Evolutionary conservation across 2,888 invertebrate species (phyloP).

Genomic region (Oscheius sp.): DNA sequence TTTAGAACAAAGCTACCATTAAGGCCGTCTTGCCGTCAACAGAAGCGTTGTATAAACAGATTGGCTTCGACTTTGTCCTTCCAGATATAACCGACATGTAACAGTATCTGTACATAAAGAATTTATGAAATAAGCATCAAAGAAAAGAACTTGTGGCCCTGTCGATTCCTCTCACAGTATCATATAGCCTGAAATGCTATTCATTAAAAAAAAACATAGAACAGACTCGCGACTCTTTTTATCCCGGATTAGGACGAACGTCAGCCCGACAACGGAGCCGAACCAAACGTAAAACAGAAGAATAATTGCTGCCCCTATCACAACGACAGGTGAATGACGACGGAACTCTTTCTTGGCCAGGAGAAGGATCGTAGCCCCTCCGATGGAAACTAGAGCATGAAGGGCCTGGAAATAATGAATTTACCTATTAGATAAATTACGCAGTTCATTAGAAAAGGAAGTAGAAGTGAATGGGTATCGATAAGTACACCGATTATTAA

Average conservation of each 20-base stretch:
- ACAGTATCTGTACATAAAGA: too few relatives aligned
- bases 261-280: conserved; percentile 13
- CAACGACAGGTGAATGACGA: conserved; percentile 5
- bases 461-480: conserved; percentile 49
- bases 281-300: conserved; percentile 21
- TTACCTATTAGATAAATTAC: conserved; percentile 22
- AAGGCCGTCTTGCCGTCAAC: not conserved
- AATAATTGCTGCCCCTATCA: not conserved
- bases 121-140: not conserved
- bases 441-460: conserved; percentile 51
- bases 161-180: not conserved
- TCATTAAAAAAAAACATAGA: not conserved
- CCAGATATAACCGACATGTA: too few relatives aligned
- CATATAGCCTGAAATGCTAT: not conserved
- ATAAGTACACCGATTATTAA: conserved; percentile 56
- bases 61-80: not conserved
- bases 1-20: not conserved
- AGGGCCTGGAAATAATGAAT: not conserved
- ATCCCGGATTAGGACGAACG: conserved; percentile 24
- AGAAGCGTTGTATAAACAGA: not conserved
- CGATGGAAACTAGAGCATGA: not conserved
- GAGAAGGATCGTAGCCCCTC: not conserved
- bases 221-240: conserved; percentile 18
- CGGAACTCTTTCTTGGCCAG: not conserved
- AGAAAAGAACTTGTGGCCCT: conserved; percentile 12